Evolutionary conservation across 2,113 vertebrate genomes (phyloP), one percentile per base, ranked within the genome.

Genomic region (Speoplatyrhinus poulsoni): DNA sequence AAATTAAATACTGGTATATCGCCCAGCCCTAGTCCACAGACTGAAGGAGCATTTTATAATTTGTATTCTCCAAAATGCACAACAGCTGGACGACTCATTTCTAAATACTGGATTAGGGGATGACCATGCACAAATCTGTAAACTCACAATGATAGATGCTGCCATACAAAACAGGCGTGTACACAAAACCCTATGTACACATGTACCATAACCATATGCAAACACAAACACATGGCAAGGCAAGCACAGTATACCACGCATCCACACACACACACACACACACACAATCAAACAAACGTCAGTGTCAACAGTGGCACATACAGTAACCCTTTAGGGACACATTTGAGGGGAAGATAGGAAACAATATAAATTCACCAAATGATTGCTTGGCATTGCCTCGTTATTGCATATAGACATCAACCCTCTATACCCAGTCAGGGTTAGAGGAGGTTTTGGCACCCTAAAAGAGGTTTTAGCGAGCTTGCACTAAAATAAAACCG

Each of bases 41-140:
- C 70, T 56, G 74, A 80, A 70, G 77, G 65, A 84, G 75, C 72
- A 73, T 80, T 79, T 85, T 73, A 75, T 82, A 67, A n/a, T 74
- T 73, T 65, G 12, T 80, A 81, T 75, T 73, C 77, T 86, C 79
- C 76, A 74, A 74, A 80, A 82, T 76, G 69, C 82, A 83, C 85
- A 86, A 76, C 85, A 87, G 83, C 88, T 86, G 86, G 75, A 85
- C 78, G 83, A 76, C 83, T 88, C 80, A 83, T 88, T 88, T 84
- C 74, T 85, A 75, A 90, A 83, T 79, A 82, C 72, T 83, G 78
- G 84, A 90, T 88, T 84, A 83, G 60, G 65, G 50, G 85, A 81
- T 79, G 73, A 74, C 79, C 72, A 64, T 0, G 54, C 77, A 66
- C 71, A 79, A 56, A 79, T 64, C 79, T 79, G 69, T 84, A 87